Evolutionary conservation across 2,888 invertebrate species (phyloP).

Genomic region (Chouioia cunea): DNA sequence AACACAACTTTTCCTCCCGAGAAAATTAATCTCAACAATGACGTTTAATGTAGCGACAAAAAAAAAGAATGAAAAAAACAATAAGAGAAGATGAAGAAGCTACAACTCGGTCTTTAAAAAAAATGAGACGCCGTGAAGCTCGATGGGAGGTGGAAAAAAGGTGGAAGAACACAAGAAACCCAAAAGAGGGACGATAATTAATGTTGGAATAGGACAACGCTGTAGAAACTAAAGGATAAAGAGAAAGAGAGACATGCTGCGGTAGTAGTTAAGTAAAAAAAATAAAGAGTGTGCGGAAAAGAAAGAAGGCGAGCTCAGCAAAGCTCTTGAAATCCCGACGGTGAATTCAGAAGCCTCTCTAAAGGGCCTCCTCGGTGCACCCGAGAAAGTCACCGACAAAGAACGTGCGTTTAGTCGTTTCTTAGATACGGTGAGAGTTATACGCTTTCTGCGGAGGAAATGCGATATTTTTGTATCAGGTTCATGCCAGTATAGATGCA

Average conservation of each 20-base stretch:
- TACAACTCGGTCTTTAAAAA: neutral
- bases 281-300: constrained; percentile 8
- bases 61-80: neutral
- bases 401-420: no score
- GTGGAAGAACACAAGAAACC: neutral
- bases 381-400: no score
- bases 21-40: no score
- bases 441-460: no score
- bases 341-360: neutral
- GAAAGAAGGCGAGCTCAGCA: constrained; percentile 16
- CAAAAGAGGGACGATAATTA: constrained; percentile 25
- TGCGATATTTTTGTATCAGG: no score
- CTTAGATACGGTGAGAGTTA: no score
- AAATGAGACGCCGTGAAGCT: neutral
- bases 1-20: no score
- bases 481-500: no score
- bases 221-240: neutral
- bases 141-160: no score
- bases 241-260: neutral
- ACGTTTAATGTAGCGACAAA: no score
- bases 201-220: constrained; percentile 11
- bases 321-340: constrained; percentile 40
- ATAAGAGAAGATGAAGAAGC: neutral
- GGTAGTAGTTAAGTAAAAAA: constrained; percentile 8
- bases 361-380: no score